Percentiles rank a stretch among this genome's conserved stretches.
phyloP scores from a whole-genome alignment of 1,140 invertebrate genomes.

The Drosophila insularis region DNA sequence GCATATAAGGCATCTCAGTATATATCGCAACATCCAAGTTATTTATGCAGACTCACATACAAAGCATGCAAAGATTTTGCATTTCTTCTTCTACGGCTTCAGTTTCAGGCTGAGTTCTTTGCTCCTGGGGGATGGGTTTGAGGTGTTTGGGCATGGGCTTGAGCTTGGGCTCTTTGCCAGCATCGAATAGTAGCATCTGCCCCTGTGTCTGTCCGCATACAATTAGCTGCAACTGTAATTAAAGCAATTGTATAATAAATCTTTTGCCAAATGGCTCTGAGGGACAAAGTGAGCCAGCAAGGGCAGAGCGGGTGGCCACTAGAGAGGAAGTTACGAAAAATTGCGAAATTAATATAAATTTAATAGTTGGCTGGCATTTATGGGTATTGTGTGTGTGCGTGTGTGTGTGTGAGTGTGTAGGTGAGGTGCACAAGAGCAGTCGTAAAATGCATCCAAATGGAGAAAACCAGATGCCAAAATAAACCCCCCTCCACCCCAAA shows the following conservation, averaged over 20 bases:
- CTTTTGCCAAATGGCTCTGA: conserved; percentile 70
- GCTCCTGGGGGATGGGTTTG: neutral
- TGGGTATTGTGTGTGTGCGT: conserved; percentile 1
- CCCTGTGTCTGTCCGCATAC: conserved; percentile 57
- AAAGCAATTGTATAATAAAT: conserved; percentile 79
- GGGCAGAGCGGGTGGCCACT: neutral
- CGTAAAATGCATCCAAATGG: conserved; percentile 64
- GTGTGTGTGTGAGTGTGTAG: conserved; percentile 5
- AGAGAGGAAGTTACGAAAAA: conserved; percentile 38
- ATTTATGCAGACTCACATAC: conserved; percentile 77
- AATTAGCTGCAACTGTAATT: conserved; percentile 80
- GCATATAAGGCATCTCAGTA: conserved; percentile 16
- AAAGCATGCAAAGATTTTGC: conserved; percentile 74
- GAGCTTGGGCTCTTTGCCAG: conserved; percentile 42
- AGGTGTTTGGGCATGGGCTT: too few species aligned
- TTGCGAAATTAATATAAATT: conserved; percentile 76
- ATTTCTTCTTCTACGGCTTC: conserved; percentile 17
- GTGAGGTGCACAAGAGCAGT: conserved; percentile 45
- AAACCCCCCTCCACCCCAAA: neutral
- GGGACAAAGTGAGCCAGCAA: conserved; percentile 17
- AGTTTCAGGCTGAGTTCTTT: neutral
- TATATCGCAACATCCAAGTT: conserved; percentile 44
- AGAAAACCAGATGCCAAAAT: neutral
- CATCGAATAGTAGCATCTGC: conserved; percentile 65
- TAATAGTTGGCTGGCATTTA: conserved; percentile 77